These are phyloP conservation scores for Pituophis catenifer DNA, from an alignment of 2,113 vertebrate species.

Conservation along the genomic window DNA sequence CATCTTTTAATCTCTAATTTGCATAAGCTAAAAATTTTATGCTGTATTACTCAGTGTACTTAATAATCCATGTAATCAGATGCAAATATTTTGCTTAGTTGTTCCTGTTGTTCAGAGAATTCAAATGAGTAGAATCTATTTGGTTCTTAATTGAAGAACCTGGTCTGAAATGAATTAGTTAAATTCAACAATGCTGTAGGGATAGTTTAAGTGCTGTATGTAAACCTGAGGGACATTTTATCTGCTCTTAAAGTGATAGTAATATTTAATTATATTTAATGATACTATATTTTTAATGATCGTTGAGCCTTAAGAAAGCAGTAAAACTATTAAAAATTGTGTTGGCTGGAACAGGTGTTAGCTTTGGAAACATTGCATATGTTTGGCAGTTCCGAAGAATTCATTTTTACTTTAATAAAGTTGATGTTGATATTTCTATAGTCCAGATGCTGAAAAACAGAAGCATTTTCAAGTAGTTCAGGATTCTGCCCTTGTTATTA, in stretches of 20 bases:
- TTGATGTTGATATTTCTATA: not conserved
- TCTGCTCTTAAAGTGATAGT: not conserved
- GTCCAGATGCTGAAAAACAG: not conserved
- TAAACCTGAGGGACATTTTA: not conserved
- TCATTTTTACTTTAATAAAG: not conserved
- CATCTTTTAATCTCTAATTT: not conserved
- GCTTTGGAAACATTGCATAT: not conserved
- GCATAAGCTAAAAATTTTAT: not conserved
- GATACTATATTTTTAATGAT: not conserved
- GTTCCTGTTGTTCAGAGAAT: not conserved
- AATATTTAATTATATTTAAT: not conserved
- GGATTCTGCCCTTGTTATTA: not conserved
- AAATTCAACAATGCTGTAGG: not conserved
- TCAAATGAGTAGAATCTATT: slow-evolving; percentile 1
- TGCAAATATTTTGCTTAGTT: not conserved
- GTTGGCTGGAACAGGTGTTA: not conserved
- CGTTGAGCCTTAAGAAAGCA: not conserved
- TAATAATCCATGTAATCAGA: slow-evolving; percentile 6
- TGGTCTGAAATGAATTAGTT: not conserved
- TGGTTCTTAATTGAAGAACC: slow-evolving; percentile 14
- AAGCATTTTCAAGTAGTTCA: not conserved
- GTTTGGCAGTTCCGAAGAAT: not conserved
- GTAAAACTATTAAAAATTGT: not conserved
- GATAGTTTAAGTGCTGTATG: not conserved
- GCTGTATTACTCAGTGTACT: not conserved